phyloP scores from a whole-genome alignment of 2,797 vertebrate species.

The Loris lydekkerianus region DNA sequence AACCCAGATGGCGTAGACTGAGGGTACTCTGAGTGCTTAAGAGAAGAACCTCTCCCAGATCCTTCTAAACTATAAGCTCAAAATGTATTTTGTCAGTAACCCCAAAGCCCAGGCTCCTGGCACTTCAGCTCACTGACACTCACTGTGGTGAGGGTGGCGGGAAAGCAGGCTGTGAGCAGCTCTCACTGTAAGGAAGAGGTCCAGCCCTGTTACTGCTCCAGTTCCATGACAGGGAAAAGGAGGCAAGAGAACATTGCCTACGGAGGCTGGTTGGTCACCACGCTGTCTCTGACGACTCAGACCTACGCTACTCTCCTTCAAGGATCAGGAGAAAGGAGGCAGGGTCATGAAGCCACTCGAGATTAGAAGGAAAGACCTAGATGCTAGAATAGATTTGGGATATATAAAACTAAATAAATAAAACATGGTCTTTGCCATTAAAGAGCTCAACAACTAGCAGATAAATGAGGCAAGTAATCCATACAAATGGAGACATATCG shows the following conservation, averaged over 20 bases:
- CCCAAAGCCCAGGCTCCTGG: neutral
- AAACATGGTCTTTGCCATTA: neutral
- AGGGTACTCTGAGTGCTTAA: neutral
- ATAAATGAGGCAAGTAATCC: neutral
- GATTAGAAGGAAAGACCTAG: neutral
- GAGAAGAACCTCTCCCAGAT: neutral
- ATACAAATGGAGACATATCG: neutral
- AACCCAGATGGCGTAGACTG: neutral
- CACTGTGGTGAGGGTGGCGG: neutral
- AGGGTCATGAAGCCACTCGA: neutral
- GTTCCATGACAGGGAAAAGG: neutral
- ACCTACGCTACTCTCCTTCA: neutral
- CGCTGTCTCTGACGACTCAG: neutral
- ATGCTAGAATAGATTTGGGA: neutral
- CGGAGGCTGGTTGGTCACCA: neutral
- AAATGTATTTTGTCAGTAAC: neutral
- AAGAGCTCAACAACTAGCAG: neutral
- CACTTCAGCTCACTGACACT: neutral
- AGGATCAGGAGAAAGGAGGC: neutral
- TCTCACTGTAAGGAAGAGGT: neutral
- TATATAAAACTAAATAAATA: neutral
- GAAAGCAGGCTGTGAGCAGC: neutral
- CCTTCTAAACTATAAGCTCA: neutral
- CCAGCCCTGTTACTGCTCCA: neutral
- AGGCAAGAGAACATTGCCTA: neutral